Evolutionary conservation across 1,140 invertebrate species (phyloP).

Genomic region (Pogonomyrmex californicus): DNA sequence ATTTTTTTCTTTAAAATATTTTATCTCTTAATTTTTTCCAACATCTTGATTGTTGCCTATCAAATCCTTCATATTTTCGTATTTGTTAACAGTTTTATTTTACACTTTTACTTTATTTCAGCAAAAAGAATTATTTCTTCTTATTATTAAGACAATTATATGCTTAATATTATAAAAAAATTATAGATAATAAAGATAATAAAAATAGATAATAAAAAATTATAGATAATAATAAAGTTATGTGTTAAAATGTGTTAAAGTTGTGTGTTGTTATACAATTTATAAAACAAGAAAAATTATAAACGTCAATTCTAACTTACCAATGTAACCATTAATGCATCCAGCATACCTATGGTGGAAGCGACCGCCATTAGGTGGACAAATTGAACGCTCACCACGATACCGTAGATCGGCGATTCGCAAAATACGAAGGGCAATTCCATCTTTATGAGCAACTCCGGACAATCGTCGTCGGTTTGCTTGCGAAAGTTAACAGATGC

Average conservation of each 20-base stretch:
- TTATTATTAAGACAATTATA: neutral
- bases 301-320: slow-evolving; percentile 49
- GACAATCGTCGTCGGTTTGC: neutral
- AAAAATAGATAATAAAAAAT: no score
- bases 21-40: neutral
- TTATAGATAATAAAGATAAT: no score
- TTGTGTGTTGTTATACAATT: neutral
- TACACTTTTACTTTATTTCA: neutral
- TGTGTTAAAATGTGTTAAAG: neutral
- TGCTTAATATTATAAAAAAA: neutral
- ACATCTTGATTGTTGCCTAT: neutral
- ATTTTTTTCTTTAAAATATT: neutral
- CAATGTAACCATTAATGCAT: slow-evolving; percentile 57
- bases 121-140: neutral
- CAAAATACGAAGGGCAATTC: slow-evolving; percentile 56
- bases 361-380: slow-evolving; percentile 36
- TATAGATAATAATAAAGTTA: slow-evolving; percentile 12
- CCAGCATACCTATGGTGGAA: slow-evolving; percentile 17
- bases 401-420: slow-evolving; percentile 49
- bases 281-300: neutral
- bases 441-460: slow-evolving; percentile 65
- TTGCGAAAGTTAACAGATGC: slow-evolving; percentile 15
- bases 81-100: neutral
- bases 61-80: neutral
- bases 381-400: slow-evolving; percentile 44